phyloP scores from a whole-genome alignment of 2,888 invertebrate genomes.

The Bombyx huttoni region DNA sequence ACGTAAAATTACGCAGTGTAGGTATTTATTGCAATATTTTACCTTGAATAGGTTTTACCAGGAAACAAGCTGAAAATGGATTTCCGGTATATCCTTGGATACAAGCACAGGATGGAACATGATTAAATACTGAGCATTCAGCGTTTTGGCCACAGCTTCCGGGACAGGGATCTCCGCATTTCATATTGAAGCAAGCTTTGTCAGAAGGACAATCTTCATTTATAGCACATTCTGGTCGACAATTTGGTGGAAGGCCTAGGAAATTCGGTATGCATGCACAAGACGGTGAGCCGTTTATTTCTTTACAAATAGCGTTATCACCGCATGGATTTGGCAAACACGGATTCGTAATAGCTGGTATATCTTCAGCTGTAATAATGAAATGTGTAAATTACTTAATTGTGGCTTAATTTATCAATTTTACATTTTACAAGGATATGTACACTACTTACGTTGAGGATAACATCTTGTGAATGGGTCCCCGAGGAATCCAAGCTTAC shows the following conservation, averaged over 20 bases:
- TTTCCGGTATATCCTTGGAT: slow-evolving; percentile 74
- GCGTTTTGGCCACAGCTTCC: slow-evolving; percentile 79
- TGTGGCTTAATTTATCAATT: not conserved
- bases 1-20: too few relatives aligned
- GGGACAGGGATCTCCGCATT: slow-evolving; percentile 81
- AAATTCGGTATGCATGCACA: slow-evolving; percentile 78
- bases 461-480: slow-evolving; percentile 79
- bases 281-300: slow-evolving; percentile 72
- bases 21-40: slow-evolving; percentile 3
- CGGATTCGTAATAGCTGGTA: slow-evolving; percentile 66
- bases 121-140: slow-evolving; percentile 76
- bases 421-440: not conserved
- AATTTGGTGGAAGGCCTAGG: slow-evolving; percentile 80
- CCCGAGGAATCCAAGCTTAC: slow-evolving; percentile 73
- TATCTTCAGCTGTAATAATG: slow-evolving; percentile 28
- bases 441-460: slow-evolving; percentile 48
- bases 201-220: slow-evolving; percentile 81
- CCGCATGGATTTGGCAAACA: slow-evolving; percentile 82
- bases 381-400: not conserved
- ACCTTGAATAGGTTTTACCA: slow-evolving; percentile 60
- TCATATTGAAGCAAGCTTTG: slow-evolving; percentile 80
- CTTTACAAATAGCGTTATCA: slow-evolving; percentile 75
- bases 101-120: slow-evolving; percentile 80
- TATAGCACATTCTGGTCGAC: slow-evolving; percentile 80
- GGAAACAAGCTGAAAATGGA: slow-evolving; percentile 77